phyloP scores from a whole-genome alignment of 2,888 invertebrate genomes.

The Gonocerus acuteangulatus region DNA sequence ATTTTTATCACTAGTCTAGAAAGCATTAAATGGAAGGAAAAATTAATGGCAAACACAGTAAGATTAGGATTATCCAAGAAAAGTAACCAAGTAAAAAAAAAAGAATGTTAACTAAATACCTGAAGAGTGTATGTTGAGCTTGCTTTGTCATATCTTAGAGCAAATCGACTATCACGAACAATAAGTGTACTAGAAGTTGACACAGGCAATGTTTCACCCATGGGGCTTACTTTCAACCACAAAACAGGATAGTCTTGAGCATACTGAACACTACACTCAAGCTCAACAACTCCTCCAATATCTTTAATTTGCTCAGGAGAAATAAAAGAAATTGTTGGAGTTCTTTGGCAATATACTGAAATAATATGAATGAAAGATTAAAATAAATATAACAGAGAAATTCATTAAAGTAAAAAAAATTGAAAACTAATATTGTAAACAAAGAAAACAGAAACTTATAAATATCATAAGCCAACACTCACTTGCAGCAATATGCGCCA shows the following conservation, averaged over 20 bases:
- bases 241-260: conserved; percentile 79
- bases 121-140: conserved; percentile 75
- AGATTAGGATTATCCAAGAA: too few species aligned
- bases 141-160: conserved; percentile 67
- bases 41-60: too few species aligned
- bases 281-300: conserved; percentile 79
- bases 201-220: conserved; percentile 64
- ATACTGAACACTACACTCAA: conserved; percentile 84
- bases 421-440: not conserved
- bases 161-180: conserved; percentile 75
- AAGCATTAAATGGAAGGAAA: too few species aligned
- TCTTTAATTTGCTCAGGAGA: conserved; percentile 87
- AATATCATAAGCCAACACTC: too few species aligned
- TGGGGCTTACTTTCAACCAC: conserved; percentile 61
- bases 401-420: too few species aligned
- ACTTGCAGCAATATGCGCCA: too few species aligned
- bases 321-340: conserved; percentile 83
- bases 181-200: conserved; percentile 78
- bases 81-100: too few species aligned
- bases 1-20: too few species aligned
- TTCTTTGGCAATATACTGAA: conserved; percentile 58
- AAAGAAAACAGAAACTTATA: not conserved
- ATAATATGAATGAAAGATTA: conserved; percentile 33
- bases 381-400: not conserved
- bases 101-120: conserved; percentile 46